Conservation (phyloP, 2,113 vertebrate species). For the Antechinus flavipes region DNA sequence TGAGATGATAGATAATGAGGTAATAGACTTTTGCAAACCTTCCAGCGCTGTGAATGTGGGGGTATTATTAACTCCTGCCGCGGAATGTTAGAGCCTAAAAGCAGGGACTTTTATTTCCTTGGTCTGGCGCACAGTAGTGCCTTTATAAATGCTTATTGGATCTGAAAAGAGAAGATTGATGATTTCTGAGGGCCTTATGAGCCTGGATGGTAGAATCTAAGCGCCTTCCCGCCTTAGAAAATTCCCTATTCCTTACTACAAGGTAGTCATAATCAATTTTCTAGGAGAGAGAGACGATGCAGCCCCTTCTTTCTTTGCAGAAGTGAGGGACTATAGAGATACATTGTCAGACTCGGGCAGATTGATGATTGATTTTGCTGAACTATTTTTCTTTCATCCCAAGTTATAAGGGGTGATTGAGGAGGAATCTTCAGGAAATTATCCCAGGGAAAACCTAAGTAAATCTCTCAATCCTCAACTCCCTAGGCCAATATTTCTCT, state of each 20-base stretch:
- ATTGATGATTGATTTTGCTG: neutral
- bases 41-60: neutral
- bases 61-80: neutral
- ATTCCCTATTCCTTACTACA: neutral
- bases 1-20: neutral
- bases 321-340: neutral
- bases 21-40: neutral
- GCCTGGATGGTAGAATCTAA: neutral
- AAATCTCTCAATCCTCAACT: neutral
- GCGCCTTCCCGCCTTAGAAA: neutral
- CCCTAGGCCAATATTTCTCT: neutral
- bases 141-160: neutral
- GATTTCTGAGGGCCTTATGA: neutral
- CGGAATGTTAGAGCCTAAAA: neutral
- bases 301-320: neutral
- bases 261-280: neutral
- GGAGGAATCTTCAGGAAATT: neutral
- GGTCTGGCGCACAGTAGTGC: neutral
- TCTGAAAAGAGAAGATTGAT: neutral
- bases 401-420: neutral
- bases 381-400: neutral
- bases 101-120: neutral
- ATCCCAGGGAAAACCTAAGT: neutral
- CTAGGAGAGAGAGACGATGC: neutral
- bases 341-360: neutral